phyloP scores from a whole-genome alignment of 1,140 invertebrate genomes.

The Coenobita brevimanus region DNA sequence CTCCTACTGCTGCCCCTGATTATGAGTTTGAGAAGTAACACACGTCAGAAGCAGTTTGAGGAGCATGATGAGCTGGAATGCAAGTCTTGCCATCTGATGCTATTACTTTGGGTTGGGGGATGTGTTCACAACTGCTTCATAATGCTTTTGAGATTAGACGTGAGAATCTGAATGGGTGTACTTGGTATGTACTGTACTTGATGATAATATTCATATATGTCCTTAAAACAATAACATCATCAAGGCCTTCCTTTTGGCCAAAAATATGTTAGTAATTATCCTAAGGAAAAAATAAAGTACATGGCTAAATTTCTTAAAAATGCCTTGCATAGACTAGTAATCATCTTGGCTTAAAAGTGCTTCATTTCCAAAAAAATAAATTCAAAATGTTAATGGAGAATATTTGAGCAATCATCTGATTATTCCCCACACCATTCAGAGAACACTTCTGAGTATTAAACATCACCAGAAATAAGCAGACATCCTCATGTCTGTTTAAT shows the following conservation, averaged over 20 bases:
- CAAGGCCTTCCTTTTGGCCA: constrained; percentile 61
- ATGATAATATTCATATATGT: constrained; percentile 56
- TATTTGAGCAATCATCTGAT: constrained; percentile 65
- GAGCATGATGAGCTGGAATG: constrained; percentile 31
- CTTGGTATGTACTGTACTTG: constrained; percentile 63
- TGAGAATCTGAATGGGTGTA: constrained; percentile 65
- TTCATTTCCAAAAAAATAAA: constrained; percentile 49
- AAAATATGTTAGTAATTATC: constrained; percentile 58
- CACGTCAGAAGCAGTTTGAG: constrained; percentile 7
- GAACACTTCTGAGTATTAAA: constrained; percentile 61
- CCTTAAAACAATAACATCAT: constrained; percentile 64
- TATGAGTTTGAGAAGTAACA: too few species aligned
- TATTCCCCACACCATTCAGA: constrained; percentile 60
- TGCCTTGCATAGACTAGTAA: constrained; percentile 62
- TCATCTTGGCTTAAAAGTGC: constrained; percentile 62
- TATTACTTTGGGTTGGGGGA: constrained; percentile 55
- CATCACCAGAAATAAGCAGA: constrained; percentile 57
- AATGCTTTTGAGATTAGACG: constrained; percentile 58
- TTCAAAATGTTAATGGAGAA: constrained; percentile 56
- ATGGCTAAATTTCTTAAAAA: constrained; percentile 57
- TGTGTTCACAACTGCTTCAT: constrained; percentile 61
- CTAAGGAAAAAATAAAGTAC: constrained; percentile 62
- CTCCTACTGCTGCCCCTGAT: constrained; percentile 31
- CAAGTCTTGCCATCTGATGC: constrained; percentile 48
- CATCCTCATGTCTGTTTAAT: constrained; percentile 44